Evolutionary conservation across 2,113 vertebrate genomes (phyloP), one percentile per base, ranked within the genome.

Genomic region (Periophthalmus modestus): DNA sequence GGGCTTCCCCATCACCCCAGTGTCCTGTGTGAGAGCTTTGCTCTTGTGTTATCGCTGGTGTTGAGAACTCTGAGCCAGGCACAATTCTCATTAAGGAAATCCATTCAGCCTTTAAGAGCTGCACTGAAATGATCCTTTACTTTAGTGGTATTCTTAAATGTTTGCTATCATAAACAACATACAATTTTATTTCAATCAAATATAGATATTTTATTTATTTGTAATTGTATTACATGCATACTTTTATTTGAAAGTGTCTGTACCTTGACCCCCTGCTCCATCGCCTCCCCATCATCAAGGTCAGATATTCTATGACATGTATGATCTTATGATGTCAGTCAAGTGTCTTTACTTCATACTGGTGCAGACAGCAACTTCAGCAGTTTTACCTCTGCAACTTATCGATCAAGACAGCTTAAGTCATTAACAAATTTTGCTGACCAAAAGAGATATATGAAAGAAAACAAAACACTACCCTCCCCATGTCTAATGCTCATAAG

Each of bases 381-480:
- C 82, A 89, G 79, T 63, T 90, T 88, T 83, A 86, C 77, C 82
- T 89, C 81, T 80, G 74, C 71, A 73, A 47, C 39, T 2, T 85
- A 92, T 91, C 74, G 88, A 90, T 89, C 75, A 68, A 63, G 66
- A 33, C 47, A 6, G 65, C 77, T 87, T 85, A 81, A 90, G 85
- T 87, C 82, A 89, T 65, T 65, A 39, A 39, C 62, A 65, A 59
- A n/a, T 65, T 71, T 66, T 62, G 28, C 46, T 24, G 74, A 81
- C 86, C 85, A 82, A 88, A 84, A 76, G 24, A 71, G 71, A 82
- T 78, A 83, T 72, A 72, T 83, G 71, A 55, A 85, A 71, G 66
- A 74, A 74, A 83, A 77, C 65, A 74, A 74, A 83, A 77, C 65
- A 73, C 43, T 19, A 69, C 46, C 59, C 68, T 78, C 78, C 67